Evolutionary conservation across 2,113 vertebrate species (phyloP), one percentile per base, ranked within the genome.

Genomic region (Spilogale gracilis): DNA sequence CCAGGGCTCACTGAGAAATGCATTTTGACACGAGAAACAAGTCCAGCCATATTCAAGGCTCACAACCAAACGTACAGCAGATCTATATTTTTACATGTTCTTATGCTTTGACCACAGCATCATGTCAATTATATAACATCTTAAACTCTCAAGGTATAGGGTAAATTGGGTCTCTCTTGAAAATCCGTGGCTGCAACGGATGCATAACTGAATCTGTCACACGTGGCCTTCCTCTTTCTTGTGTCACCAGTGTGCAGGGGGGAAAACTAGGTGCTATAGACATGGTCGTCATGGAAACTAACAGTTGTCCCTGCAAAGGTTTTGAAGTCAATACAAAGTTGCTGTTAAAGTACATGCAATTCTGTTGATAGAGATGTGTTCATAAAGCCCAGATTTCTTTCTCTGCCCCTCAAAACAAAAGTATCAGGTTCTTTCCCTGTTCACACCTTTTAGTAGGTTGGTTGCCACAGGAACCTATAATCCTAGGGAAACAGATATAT

Each of bases 291-390:
- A 98, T 93, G 96, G 98, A 96, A 98, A 98, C 92, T 23, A 82
- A 69, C 32, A 91, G 88, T 89, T 95, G 52, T 50, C 91, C 63
- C 61, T 81, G 27, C 50, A 93, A 97, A 98, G 81, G 21, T 89
- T 98, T 97, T 88, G 58, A 96, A 96, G 52, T 56, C 96, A 96
- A 58, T 87, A 69, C 17, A 74, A 98, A 98, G 67, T 97, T 98
- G 97, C 81, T 97, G 60, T 97, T 94, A 89, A 93, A 82, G 82
- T 96, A 92, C 23, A 73, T 5, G 6, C 4, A 50, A 18, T 76
- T 93, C 74, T 86, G 78, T 32, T 69, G 4, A 25, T 94, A 27
- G 8, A 92, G 38, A 91, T 45, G 43, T 3, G 7, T 88, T 93
- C 54, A 25, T 65, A 96, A 96, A 1, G 0, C 58, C 25, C 10